phyloP scores from a whole-genome alignment of 2,797 vertebrate species.

The Parauchenoglanis punctatus region DNA sequence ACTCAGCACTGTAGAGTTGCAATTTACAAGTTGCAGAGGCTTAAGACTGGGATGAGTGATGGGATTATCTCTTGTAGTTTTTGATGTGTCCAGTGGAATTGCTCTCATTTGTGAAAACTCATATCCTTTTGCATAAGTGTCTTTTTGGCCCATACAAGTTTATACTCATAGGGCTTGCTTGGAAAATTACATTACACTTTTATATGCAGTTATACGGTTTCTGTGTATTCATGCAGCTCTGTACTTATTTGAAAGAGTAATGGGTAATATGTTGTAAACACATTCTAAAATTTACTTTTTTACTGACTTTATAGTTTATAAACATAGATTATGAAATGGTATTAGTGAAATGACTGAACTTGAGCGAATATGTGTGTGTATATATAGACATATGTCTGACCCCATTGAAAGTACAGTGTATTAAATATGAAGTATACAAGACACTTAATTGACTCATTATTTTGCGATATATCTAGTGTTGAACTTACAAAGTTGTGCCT shows the following conservation, averaged over 20 bases:
- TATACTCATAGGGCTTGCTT: background rate
- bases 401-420: background rate
- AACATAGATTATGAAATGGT: too few relatives aligned
- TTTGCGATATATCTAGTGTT: background rate
- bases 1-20: background rate
- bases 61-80: background rate
- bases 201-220: background rate
- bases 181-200: background rate
- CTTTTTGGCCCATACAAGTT: background rate
- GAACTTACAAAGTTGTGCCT: slow-evolving; percentile 91
- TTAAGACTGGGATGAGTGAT: background rate
- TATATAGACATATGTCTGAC: background rate
- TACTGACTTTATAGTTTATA: background rate
- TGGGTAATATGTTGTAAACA: background rate
- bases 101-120: background rate
- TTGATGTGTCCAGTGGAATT: background rate
- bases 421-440: background rate
- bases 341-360: background rate
- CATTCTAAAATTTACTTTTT: background rate
- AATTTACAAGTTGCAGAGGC: background rate
- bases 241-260: background rate
- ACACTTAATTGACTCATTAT: background rate
- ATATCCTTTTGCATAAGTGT: background rate
- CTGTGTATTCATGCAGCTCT: background rate
- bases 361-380: background rate